Base-by-base conservation (phyloP, 53 echinoderm and acorn worm genomes). In the Arbacia lixula region DNA sequence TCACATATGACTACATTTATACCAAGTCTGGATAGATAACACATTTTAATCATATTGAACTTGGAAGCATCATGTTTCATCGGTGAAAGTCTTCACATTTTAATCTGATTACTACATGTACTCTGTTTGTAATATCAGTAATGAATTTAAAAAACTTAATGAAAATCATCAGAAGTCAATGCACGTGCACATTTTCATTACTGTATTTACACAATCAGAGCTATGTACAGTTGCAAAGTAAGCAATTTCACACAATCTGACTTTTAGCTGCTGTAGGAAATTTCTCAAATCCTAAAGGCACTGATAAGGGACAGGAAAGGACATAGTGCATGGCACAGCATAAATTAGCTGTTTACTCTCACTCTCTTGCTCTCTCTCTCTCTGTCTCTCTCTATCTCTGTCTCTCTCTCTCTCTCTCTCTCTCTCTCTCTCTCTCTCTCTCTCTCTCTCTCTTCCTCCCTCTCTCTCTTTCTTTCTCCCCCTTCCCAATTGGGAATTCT, bases 291-390 rank as follows among this genome's bases (percentile, higher is more conserved):
- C 21, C 14, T 33, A 20, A n/a, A n/a, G 8, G 46, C 28, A 29
- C 46, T 46, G 74, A 74, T 74, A 74, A 74, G 53, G 17, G 34
- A n/a, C 74, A 74, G 74, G 74, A 74, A 74, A 53, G 52, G 74
- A 53, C 53, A 52, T 51, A 52, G 53, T 71, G 71, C 71, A 71
- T 46, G 22, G 71, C 74, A 34, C 53, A 74, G 74, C 74, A 74
- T 6, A 74, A 52, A 51, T 74, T 27, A 12, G 69, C 69, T 41
- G 11, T 24, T 28, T 69, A 40, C 43, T 29, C 6, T 66, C 34
- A 27, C 17, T 32, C 32, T 19, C 30, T 66, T 16, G 16, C 32
- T 32, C 25, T 12, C 34, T 32, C 30, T 29, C 34, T 32, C 32
- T 32, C 34, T 66, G 17, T 32, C 34, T 66, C 30, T 66, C 34